These are phyloP conservation scores for Embidobia sp. DNA, from an alignment of 2,888 invertebrate genomes.

Conservation along the genomic window DNA sequence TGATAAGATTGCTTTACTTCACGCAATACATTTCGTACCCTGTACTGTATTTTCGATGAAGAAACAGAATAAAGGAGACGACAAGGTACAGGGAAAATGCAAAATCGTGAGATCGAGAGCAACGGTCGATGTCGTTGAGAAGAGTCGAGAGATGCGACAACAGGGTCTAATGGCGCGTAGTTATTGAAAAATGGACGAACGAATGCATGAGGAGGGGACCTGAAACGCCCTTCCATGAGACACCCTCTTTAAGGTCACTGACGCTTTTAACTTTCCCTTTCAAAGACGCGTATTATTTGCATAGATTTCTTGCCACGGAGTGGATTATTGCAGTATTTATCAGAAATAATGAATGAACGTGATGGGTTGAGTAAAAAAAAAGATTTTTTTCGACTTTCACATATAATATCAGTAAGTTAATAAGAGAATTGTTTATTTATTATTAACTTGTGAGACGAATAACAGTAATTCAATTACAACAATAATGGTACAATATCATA, in stretches of 20 bases:
- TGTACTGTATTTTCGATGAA: constrained; percentile 26
- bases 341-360: no score
- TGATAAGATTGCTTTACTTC: no score
- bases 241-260: constrained; percentile 58
- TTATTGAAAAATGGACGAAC: constrained; percentile 63
- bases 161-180: constrained; percentile 58
- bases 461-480: no score
- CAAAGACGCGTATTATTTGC: constrained; percentile 35
- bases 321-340: no score
- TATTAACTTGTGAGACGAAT: no score
- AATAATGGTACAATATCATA: no score
- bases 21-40: constrained; percentile 4
- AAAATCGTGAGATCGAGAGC: constrained; percentile 10
- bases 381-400: no score
- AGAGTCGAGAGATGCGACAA: constrained; percentile 18
- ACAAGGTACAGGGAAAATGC: constrained; percentile 4
- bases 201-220: constrained; percentile 51
- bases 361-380: no score
- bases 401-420: no score
- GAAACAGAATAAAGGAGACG: constrained; percentile 14
- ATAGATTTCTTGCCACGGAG: no score
- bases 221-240: constrained; percentile 53
- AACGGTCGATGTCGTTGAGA: constrained; percentile 27
- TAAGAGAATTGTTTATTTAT: no score
- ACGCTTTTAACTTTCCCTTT: constrained; percentile 53